These are phyloP conservation scores for Pedionomus torquatus DNA, from an alignment of 2,113 vertebrate genomes.

Conservation along the genomic window DNA sequence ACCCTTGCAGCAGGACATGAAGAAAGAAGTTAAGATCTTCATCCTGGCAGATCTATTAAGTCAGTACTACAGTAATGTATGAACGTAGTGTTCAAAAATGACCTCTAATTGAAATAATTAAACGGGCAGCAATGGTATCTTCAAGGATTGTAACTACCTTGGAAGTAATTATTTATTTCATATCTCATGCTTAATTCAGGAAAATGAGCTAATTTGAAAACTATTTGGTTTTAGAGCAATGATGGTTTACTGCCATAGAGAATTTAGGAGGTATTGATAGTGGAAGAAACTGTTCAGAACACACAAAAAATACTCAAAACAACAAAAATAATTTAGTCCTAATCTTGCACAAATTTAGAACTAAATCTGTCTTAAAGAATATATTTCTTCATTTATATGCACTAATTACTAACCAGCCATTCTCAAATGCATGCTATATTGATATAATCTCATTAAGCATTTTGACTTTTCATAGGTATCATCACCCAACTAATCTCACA, in stretches of 20 bases:
- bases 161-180: rapidly evolving
- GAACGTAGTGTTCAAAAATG: too few relatives aligned
- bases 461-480: neutral
- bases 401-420: neutral
- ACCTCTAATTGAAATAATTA: neutral
- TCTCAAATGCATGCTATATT: neutral
- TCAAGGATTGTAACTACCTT: neutral
- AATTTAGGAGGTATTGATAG: neutral
- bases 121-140: neutral
- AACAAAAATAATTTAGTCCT: neutral
- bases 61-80: neutral
- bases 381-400: neutral
- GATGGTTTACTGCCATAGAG: neutral
- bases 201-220: neutral
- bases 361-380: neutral
- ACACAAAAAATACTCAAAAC: neutral
- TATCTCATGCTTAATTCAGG: neutral
- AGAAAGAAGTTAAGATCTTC: neutral
- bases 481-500: neutral
- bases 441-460: neutral
- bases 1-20: neutral
- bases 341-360: neutral
- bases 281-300: neutral
- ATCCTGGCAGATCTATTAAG: neutral
- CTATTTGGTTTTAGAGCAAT: neutral